Percentiles rank a stretch among this genome's conserved stretches.
phyloP scores from a whole-genome alignment of 2,797 vertebrate species.

The Tamandua tetradactyla region DNA sequence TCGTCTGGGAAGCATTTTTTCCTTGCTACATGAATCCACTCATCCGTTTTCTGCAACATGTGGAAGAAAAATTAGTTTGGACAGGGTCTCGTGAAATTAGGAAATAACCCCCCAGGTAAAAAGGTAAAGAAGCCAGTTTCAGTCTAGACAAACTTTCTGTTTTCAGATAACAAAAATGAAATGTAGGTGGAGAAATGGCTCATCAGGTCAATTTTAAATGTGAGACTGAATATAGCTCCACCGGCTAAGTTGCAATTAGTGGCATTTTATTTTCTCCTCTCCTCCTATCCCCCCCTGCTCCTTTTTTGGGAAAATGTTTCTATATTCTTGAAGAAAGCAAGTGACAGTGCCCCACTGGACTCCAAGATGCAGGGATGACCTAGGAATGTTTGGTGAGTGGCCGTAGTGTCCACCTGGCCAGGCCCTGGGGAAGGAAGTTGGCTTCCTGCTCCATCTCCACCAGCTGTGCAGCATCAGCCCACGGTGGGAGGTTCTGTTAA shows the following conservation, averaged over 20 bases:
- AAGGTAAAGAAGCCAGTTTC: conserved; percentile 1
- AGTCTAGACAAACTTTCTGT: neutral
- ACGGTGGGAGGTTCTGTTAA: fast-evolving
- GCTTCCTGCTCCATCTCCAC: neutral
- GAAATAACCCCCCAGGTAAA: conserved; percentile 46
- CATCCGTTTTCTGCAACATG: conserved; percentile 31
- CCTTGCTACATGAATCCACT: neutral
- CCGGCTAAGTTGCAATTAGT: neutral
- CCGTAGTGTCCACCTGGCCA: neutral
- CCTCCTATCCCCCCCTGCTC: neutral
- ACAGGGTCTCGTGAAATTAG: conserved; percentile 33
- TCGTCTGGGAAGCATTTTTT: neutral
- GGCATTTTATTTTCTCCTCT: neutral
- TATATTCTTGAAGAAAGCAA: neutral
- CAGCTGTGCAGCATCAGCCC: neutral
- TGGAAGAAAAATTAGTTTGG: conserved; percentile 50
- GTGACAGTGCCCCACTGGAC: neutral
- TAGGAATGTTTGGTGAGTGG: fast-evolving
- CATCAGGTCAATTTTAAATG: conserved; percentile 30
- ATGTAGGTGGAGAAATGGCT: neutral
- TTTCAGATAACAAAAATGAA: conserved; percentile 8
- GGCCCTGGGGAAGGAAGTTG: fast-evolving
- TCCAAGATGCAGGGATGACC: neutral
- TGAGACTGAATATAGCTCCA: neutral
- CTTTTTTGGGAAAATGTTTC: too few species aligned